These are phyloP conservation scores for Notospermus geniculatus DNA, from an alignment of 1,140 invertebrate genomes.

Conservation along the genomic window DNA sequence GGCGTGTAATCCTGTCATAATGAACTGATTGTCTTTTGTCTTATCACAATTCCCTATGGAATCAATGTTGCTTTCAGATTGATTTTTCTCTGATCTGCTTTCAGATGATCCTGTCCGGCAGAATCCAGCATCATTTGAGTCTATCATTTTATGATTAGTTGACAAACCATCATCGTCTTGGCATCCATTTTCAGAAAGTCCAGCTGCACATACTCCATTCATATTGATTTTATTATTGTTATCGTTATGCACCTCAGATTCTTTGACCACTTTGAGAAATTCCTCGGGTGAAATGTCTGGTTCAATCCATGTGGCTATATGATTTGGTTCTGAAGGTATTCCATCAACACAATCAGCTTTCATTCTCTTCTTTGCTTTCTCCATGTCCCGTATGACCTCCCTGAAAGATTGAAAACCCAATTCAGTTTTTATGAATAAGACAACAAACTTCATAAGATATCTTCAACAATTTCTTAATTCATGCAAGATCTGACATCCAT, in stretches of 20 bases:
- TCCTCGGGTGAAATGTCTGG: conserved; percentile 32
- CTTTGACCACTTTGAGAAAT: conserved; percentile 25
- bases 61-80: conserved; percentile 1
- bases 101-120: too few species aligned
- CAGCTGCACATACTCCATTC: background rate
- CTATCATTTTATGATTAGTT: too few species aligned
- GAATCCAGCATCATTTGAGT: too few species aligned
- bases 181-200: background rate
- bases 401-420: too few species aligned
- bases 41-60: background rate
- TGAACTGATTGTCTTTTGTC: conserved; percentile 49
- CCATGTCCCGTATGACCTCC: conserved; percentile 32
- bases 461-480: too few species aligned
- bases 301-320: conserved; percentile 21
- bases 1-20: conserved; percentile 79
- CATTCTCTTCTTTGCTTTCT: conserved; percentile 18
- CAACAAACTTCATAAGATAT: too few species aligned
- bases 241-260: background rate
- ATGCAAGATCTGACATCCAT: too few species aligned
- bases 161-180: too few species aligned
- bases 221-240: background rate
- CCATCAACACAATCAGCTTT: too few species aligned
- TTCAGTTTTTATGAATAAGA: too few species aligned
- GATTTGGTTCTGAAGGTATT: too few species aligned
- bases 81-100: too few species aligned